These are phyloP conservation scores for Salvelinus sp. DNA, from an alignment of 2,113 vertebrate species.

Conservation along the genomic window DNA sequence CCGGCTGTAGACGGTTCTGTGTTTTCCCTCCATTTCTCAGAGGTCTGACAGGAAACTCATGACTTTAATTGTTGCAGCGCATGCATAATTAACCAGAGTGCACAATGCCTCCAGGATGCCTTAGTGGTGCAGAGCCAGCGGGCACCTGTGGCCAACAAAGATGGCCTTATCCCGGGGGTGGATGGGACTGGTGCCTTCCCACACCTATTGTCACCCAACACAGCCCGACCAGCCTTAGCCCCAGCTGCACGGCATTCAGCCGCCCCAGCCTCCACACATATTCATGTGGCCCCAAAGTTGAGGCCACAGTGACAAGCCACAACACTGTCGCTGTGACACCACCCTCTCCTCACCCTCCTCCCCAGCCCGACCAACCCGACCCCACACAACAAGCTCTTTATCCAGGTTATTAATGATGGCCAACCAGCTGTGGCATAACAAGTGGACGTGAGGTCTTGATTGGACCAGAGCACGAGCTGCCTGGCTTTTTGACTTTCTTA, in stretches of 20 bases:
- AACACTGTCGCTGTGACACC: constrained; percentile 23
- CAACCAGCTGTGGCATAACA: constrained; percentile 52
- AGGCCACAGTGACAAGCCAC: constrained; percentile 35
- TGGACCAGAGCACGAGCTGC: constrained; percentile 21
- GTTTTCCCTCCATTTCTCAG: constrained; percentile 6
- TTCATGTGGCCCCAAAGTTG: constrained; percentile 17
- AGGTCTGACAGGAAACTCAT: constrained; percentile 7
- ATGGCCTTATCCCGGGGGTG: constrained; percentile 62
- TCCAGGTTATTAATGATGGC: constrained; percentile 41
- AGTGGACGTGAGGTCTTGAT: constrained; percentile 30
- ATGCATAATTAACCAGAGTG: constrained; percentile 15
- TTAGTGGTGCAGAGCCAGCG: constrained; percentile 20
- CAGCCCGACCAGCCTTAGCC: constrained; percentile 18
- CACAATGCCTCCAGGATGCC: not conserved
- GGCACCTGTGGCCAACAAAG: constrained; percentile 78
- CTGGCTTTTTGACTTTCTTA: not conserved
- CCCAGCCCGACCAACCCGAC: constrained; percentile 9
- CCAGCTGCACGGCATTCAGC: constrained; percentile 64
- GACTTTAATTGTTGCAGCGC: constrained; percentile 7
- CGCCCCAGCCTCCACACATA: constrained; percentile 20
- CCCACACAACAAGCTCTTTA: constrained; percentile 67
- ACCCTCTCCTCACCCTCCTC: constrained; percentile 22
- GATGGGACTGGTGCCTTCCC: constrained; percentile 31
- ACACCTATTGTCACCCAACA: constrained; percentile 50
- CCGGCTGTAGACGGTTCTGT: not conserved